Evolutionary conservation across 2,888 invertebrate genomes (phyloP).

Genomic region (Drosophila neutralis): DNA sequence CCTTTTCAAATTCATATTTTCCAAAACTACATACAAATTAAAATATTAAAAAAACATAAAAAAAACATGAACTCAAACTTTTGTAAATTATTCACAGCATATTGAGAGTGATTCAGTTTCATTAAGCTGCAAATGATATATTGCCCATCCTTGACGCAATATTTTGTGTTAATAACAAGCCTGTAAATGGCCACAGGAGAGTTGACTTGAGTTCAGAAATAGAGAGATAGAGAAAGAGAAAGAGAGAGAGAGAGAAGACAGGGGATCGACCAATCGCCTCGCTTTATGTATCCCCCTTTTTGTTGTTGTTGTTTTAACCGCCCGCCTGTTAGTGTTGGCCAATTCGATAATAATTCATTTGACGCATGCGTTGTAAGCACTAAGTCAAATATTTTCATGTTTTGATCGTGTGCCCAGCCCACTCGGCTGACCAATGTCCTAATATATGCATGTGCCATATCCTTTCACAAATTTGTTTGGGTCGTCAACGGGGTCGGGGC

Average conservation of each 20-base stretch:
- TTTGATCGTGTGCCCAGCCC: slow-evolving; percentile 81
- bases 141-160: slow-evolving; percentile 24
- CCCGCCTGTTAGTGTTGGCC: slow-evolving; percentile 22
- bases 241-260: background rate
- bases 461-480: slow-evolving; percentile 63
- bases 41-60: too few species aligned
- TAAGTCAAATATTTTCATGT: slow-evolving; percentile 83
- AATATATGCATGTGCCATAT: slow-evolving; percentile 14
- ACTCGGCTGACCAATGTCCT: slow-evolving; percentile 57
- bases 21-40: background rate
- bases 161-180: slow-evolving; percentile 46
- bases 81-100: background rate
- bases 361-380: slow-evolving; percentile 65
- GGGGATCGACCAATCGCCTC: slow-evolving; percentile 33
- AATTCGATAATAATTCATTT: slow-evolving; percentile 76
- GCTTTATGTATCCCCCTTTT: background rate
- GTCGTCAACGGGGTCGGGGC: slow-evolving; percentile 25
- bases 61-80: background rate
- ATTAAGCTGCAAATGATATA: slow-evolving; percentile 6
- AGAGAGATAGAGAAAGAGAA: background rate
- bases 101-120: background rate
- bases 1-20: background rate
- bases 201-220: background rate
- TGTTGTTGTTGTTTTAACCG: background rate
- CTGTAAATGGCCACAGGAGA: slow-evolving; percentile 36